Evolutionary conservation across 2,113 vertebrate genomes (phyloP).

Genomic region (Scolopax mira): DNA sequence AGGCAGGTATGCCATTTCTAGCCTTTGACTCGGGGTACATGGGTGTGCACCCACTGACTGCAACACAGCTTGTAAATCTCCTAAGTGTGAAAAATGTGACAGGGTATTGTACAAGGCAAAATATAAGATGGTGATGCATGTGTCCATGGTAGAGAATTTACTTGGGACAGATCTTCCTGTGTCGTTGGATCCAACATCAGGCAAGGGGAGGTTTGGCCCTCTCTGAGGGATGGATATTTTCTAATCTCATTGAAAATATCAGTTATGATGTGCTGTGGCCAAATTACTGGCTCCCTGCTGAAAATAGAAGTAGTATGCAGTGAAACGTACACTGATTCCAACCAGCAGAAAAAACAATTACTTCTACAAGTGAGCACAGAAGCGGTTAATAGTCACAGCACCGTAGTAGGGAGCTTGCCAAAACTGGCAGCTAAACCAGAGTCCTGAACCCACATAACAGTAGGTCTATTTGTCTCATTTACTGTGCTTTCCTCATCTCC

Average conservation of each 20-base stretch:
- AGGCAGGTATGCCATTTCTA: background rate
- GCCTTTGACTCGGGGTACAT: background rate
- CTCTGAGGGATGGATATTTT: background rate
- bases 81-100: background rate
- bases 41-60: background rate
- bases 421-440: conserved; percentile 1
- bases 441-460: background rate
- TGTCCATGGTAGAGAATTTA: background rate
- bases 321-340: background rate
- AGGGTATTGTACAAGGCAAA: background rate
- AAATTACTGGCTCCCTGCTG: conserved; percentile 1
- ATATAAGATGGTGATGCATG: background rate
- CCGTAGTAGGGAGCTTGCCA: background rate
- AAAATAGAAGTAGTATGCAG: background rate
- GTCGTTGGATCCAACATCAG: background rate
- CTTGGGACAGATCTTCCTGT: background rate
- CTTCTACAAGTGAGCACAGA: background rate
- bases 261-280: background rate
- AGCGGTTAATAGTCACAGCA: background rate
- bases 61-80: background rate
- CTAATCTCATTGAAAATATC: background rate
- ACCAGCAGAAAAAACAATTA: background rate
- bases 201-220: background rate
- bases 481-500: background rate
- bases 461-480: background rate